phyloP scores from a whole-genome alignment of 2,888 invertebrate genomes.

The Epirrhoe tristata region DNA sequence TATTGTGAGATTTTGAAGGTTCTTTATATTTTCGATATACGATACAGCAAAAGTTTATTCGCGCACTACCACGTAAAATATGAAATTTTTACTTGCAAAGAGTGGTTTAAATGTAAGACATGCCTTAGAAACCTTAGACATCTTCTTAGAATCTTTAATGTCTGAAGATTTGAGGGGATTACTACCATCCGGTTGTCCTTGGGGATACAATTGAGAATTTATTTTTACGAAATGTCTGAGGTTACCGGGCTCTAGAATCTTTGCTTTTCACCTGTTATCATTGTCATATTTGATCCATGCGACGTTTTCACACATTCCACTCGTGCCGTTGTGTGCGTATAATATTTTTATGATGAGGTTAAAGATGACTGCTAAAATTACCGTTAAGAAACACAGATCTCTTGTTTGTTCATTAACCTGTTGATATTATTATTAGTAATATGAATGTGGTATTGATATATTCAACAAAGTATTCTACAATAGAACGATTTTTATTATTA shows the following conservation, averaged over 20 bases:
- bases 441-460: constrained; percentile 5
- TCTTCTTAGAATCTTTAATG: no score
- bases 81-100: no score
- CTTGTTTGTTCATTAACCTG: constrained; percentile 52
- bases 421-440: constrained; percentile 33
- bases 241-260: not conserved
- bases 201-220: no score
- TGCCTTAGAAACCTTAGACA: no score
- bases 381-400: constrained; percentile 56
- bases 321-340: constrained; percentile 35
- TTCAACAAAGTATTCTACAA: not conserved
- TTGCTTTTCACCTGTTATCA: not conserved
- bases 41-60: not conserved
- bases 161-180: no score
- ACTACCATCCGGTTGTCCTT: no score
- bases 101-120: no score
- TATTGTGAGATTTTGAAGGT: not conserved
- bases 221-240: no score
- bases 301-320: constrained; percentile 4
- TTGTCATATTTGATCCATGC: not conserved
- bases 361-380: constrained; percentile 52
- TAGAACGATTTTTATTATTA: not conserved
- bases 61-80: not conserved
- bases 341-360: constrained; percentile 47
- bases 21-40: not conserved